These are phyloP conservation scores for Syncerus caffer DNA, from an alignment of 2,797 vertebrate genomes.

Conservation along the genomic window DNA sequence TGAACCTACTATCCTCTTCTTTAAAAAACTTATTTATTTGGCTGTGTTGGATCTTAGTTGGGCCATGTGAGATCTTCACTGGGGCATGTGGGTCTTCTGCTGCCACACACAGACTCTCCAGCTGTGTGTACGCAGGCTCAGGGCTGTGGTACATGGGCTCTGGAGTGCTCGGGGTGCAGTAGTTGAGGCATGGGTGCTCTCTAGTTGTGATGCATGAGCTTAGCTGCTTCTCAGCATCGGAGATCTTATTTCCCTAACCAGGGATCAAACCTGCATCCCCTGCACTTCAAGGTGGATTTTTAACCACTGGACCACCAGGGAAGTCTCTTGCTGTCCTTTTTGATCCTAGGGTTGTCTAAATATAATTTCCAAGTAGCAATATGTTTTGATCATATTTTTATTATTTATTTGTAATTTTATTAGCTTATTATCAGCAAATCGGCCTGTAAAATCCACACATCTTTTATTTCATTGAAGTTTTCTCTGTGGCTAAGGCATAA, in stretches of 20 bases:
- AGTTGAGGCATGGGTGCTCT: neutral
- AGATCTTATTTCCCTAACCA: neutral
- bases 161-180: neutral
- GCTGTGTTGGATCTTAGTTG: no score
- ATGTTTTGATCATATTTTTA: neutral
- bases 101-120: no score
- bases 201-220: neutral
- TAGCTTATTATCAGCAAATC: neutral
- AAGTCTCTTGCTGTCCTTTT: neutral
- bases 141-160: no score
- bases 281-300: neutral
- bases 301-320: neutral
- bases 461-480: neutral
- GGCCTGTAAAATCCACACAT: neutral
- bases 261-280: neutral
- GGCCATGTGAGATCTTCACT: no score
- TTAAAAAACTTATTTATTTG: no score
- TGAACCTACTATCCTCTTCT: neutral
- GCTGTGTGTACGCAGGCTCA: no score
- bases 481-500: neutral
- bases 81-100: no score
- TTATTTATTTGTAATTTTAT: conserved; percentile 13
- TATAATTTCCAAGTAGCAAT: neutral
- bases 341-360: neutral
- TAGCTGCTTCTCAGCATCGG: neutral